Percentiles rank a stretch among this genome's conserved stretches.
phyloP scores from a whole-genome alignment of 1,140 invertebrate genomes.

The Drosophila repletoides region DNA sequence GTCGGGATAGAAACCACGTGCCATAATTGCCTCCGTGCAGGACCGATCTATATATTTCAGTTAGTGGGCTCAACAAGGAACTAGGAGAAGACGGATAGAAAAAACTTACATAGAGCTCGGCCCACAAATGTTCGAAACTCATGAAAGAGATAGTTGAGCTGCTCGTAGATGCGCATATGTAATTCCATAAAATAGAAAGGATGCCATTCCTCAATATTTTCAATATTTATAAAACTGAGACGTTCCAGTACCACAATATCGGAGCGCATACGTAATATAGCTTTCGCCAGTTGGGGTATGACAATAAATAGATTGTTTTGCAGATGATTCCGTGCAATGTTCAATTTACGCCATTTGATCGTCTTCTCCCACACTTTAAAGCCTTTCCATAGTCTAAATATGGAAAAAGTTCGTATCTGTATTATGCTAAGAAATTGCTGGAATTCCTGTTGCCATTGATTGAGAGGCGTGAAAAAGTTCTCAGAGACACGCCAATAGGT shows the following conservation, averaged over 20 bases:
- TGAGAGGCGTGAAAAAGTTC: slow-evolving; percentile 87
- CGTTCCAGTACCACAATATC: slow-evolving; percentile 87
- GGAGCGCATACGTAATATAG: slow-evolving; percentile 87
- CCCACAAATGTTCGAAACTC: slow-evolving; percentile 62
- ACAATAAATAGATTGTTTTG: slow-evolving; percentile 88
- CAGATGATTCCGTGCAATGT: slow-evolving; percentile 84
- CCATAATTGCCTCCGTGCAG: slow-evolving; percentile 88
- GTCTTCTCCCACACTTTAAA: slow-evolving; percentile 91
- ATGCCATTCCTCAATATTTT: slow-evolving; percentile 84
- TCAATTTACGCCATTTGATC: slow-evolving; percentile 87
- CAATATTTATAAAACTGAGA: slow-evolving; percentile 85
- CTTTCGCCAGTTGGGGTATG: slow-evolving; percentile 87
- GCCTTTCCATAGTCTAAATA: slow-evolving; percentile 91
- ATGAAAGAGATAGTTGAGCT: slow-evolving; percentile 43
- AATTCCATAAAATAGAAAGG: slow-evolving; percentile 87
- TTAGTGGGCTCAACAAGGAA: no score
- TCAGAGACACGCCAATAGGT: slow-evolving; percentile 86
- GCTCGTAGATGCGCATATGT: slow-evolving; percentile 84
- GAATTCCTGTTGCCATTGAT: slow-evolving; percentile 88
- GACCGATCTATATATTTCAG: slow-evolving; percentile 83
- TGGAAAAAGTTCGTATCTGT: slow-evolving; percentile 87
- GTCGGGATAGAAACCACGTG: slow-evolving; percentile 88
- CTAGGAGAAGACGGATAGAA: no score
- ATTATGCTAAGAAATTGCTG: slow-evolving; percentile 86
- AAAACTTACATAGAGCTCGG: slow-evolving; percentile 59